Percentiles rank a stretch among this genome's conserved stretches.
These are phyloP conservation scores for Bungarus multicinctus DNA, from an alignment of 2,113 vertebrate genomes.

Conservation along the genomic window DNA sequence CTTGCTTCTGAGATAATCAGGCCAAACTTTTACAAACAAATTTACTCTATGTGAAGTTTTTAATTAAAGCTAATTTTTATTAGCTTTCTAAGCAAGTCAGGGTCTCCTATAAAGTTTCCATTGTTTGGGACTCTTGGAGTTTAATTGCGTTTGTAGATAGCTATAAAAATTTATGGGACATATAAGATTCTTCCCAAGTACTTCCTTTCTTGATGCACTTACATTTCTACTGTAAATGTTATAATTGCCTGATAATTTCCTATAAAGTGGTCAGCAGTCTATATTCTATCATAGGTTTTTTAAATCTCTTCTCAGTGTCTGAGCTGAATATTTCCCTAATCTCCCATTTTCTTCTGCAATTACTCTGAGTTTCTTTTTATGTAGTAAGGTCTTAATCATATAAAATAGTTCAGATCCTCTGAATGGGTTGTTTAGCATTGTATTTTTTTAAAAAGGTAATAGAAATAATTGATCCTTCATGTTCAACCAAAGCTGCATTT, in stretches of 20 bases:
- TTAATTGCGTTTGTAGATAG: background rate
- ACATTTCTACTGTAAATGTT: background rate
- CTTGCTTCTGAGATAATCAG: background rate
- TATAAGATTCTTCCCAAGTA: background rate
- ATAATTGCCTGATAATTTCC: slow-evolving; percentile 15
- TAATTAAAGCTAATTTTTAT: background rate
- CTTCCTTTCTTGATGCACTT: background rate
- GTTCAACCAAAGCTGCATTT: background rate
- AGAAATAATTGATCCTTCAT: background rate
- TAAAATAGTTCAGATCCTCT: background rate
- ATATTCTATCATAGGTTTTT: slow-evolving; percentile 14
- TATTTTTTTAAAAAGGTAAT: background rate
- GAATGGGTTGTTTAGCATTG: background rate
- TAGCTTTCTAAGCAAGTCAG: slow-evolving; percentile 18
- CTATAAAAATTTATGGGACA: background rate
- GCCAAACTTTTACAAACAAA: background rate
- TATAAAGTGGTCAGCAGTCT: slow-evolving; percentile 16
- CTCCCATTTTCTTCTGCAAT: background rate
- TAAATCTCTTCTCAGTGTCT: slow-evolving; percentile 6
- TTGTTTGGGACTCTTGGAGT: background rate
- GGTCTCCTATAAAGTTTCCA: background rate
- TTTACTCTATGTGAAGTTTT: background rate
- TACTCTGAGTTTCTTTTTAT: background rate
- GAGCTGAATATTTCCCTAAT: slow-evolving; percentile 33
- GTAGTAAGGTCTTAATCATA: background rate